Evolutionary conservation across 1,140 invertebrate genomes (phyloP), one percentile per base, ranked within the genome.

Genomic region (Drosophila oshimai): DNA sequence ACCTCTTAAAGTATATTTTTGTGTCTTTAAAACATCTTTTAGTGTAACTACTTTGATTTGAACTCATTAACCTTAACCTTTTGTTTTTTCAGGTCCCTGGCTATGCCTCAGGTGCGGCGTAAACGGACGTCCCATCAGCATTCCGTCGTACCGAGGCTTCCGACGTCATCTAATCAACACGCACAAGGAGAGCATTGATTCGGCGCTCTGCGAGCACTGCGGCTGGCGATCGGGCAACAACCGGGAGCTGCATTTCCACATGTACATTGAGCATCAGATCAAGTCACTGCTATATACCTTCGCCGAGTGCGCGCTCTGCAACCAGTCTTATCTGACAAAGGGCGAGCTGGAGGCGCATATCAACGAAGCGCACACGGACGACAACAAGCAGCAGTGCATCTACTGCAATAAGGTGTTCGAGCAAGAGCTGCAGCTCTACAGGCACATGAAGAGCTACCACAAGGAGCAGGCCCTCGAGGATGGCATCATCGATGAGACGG

Each of bases 161-260:
- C 93, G 96, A 50, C 94, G 95, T 55, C 96, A 97, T 92, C 93
- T 97, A 89, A 94, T 95, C 26, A 95, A 96, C 70, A 93, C 95
- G 0, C 96, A 97, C 75, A 94, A 95, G 74, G 95, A 96, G 74
- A 95, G 95, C 68, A 95, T 96, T 57, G 94, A 97, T 88, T 92
- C 94, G 2, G 93, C 94, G 18, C 93, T 98, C 50, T 97, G 96
- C 90, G 96, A 97, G 89, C 94, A 96, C 76, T 97, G 96, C 91
- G 96, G 96, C 0, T 94, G 95, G 67, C 94, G 94, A 74, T 95
- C 95, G 9, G 92, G 91, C 0, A 96, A 95, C 76, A 92, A 95
- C 44, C 95, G 96, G 73, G 93, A 96, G 46, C 91, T 97, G 29
- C 92, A 96, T 79, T 96, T 96, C 87, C 96, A 97, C 90, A 91